These are phyloP conservation scores for Bradypodion ventrale DNA, from an alignment of 2,797 vertebrate species.

Conservation along the genomic window DNA sequence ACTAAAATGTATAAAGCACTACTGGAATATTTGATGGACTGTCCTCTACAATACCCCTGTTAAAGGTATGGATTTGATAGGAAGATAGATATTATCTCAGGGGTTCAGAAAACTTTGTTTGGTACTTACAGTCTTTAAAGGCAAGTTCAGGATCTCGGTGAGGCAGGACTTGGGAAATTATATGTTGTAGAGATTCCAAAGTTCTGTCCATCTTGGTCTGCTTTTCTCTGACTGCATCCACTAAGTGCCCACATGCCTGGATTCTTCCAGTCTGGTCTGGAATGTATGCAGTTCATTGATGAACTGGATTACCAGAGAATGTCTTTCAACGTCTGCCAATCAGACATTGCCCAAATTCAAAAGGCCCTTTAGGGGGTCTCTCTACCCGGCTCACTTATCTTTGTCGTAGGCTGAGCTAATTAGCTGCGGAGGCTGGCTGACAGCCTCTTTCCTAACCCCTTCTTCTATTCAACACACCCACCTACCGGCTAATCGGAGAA, in stretches of 20 bases:
- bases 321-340: slow-evolving; percentile 77
- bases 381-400: slow-evolving; percentile 85
- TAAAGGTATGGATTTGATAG: slow-evolving; percentile 53
- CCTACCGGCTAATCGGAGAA: slow-evolving; percentile 68
- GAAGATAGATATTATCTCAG: slow-evolving; percentile 47
- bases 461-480: slow-evolving; percentile 72
- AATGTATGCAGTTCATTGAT: slow-evolving; percentile 75
- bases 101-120: slow-evolving; percentile 31
- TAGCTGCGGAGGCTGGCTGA: slow-evolving; percentile 81
- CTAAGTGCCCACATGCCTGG: slow-evolving; percentile 73
- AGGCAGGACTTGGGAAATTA: slow-evolving; percentile 80
- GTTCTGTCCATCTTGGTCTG: slow-evolving; percentile 72
- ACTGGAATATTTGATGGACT: neutral
- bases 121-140: slow-evolving; percentile 89
- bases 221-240: slow-evolving; percentile 60
- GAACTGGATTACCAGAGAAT: slow-evolving; percentile 73
- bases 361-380: slow-evolving; percentile 77
- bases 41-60: neutral
- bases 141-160: slow-evolving; percentile 78
- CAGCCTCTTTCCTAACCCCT: slow-evolving; percentile 69
- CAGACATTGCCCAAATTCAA: slow-evolving; percentile 74
- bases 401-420: slow-evolving; percentile 89
- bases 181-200: slow-evolving; percentile 74
- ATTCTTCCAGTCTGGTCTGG: slow-evolving; percentile 62
- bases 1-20: slow-evolving; percentile 41